Conservation (phyloP, 1,140 invertebrate genomes). For the Apis cerana region DNA sequence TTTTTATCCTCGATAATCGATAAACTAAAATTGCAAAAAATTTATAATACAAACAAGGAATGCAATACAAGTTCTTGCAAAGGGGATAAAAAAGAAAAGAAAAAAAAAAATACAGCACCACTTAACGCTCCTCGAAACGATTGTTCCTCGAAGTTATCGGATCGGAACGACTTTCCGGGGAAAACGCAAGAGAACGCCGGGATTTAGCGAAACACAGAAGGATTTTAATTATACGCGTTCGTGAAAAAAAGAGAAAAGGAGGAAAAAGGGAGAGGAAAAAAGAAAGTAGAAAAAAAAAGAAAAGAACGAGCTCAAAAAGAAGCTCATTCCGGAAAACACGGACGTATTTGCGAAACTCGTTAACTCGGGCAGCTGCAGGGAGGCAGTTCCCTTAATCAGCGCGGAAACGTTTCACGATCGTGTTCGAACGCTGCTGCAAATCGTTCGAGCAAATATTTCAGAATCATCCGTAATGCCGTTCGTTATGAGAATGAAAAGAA, state of each 20-base stretch:
- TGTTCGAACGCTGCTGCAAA: constrained; percentile 37
- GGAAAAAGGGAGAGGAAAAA: neutral
- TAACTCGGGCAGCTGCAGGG: neutral
- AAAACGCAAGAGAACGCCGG: neutral
- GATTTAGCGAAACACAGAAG: neutral
- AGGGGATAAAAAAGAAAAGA: neutral
- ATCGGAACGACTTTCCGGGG: neutral
- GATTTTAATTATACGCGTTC: constrained; percentile 22
- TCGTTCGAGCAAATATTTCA: constrained; percentile 30
- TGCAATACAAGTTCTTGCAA: too few relatives aligned
- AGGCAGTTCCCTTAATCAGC: constrained; percentile 27
- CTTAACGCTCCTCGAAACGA: neutral
- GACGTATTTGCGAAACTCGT: constrained; percentile 17
- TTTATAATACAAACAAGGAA: neutral
- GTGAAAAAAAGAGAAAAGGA: too few relatives aligned
- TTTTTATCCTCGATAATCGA: too few relatives aligned
- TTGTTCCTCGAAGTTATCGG: neutral
- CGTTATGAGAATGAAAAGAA: constrained; percentile 1
- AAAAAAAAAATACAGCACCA: too few relatives aligned
- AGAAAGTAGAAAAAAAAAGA: too few relatives aligned
- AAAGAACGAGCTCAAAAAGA: neutral
- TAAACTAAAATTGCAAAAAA: neutral
- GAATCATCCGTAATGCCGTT: constrained; percentile 32
- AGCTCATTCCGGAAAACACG: neutral
- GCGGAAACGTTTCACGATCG: constrained; percentile 28